phyloP scores from a whole-genome alignment of 1,140 invertebrate species.

The Wiebesia pumilae region DNA sequence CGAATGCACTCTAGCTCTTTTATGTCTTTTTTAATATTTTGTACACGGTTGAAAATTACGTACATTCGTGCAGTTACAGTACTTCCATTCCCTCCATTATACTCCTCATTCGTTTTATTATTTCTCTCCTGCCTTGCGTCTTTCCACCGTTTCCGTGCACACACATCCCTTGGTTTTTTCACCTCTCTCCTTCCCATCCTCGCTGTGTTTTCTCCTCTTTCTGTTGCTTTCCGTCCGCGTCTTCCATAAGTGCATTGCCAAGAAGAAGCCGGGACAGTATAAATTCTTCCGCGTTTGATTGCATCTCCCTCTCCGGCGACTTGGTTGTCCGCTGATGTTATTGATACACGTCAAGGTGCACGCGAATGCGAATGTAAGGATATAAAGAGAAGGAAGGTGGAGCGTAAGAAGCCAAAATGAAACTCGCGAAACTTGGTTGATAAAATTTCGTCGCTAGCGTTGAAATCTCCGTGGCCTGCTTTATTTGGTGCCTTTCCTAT shows the following conservation, averaged over 20 bases:
- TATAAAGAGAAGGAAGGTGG: background rate
- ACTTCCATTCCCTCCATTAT: background rate
- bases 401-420: background rate
- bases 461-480: slow-evolving; percentile 7
- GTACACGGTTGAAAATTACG: background rate
- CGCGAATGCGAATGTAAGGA: background rate
- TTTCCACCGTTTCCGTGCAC: background rate
- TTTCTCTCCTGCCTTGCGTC: too few species aligned
- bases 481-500: background rate
- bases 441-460: slow-evolving; percentile 24
- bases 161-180: background rate
- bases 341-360: background rate
- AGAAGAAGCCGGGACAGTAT: background rate
- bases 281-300: slow-evolving; percentile 31
- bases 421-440: background rate
- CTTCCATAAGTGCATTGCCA: background rate
- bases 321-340: background rate
- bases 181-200: background rate
- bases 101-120: background rate
- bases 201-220: background rate
- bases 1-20: too few species aligned
- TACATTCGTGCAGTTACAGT: background rate
- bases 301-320: background rate
- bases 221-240: background rate
- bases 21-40: background rate